A percentile compares a stretch with the other conserved stretches of the same genome.
Evolutionary conservation across 2,797 vertebrate genomes (phyloP).

Genomic region (Sebastes steindachneri): DNA sequence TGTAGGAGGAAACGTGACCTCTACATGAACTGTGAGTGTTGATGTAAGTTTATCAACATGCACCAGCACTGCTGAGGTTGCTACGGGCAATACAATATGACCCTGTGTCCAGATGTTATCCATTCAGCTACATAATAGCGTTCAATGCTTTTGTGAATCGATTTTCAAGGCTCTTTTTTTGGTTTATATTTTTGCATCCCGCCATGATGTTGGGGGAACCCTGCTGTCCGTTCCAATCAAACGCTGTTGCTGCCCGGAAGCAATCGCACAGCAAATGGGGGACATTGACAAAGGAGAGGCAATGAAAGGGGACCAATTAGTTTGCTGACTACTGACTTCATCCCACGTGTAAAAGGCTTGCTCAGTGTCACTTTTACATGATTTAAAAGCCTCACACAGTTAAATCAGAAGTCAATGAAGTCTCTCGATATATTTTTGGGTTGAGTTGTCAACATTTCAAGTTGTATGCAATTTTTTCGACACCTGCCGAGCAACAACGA

Average conservation of each 20-base stretch:
- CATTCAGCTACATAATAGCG: slow-evolving; percentile 37
- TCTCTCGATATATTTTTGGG: slow-evolving; percentile 89
- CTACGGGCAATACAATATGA: slow-evolving; percentile 81
- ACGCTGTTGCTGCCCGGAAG: slow-evolving; percentile 84
- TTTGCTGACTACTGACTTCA: slow-evolving; percentile 86
- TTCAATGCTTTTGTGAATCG: slow-evolving; percentile 48
- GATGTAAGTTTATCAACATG: slow-evolving; percentile 88
- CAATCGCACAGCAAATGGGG: slow-evolving; percentile 84
- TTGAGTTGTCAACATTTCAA: slow-evolving; percentile 89
- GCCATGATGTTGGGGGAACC: slow-evolving; percentile 40
- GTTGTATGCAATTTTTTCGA: slow-evolving; percentile 36
- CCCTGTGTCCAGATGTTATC: slow-evolving; percentile 64
- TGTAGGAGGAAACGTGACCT: slow-evolving; percentile 78
- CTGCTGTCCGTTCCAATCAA: slow-evolving; percentile 70
- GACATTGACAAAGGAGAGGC: slow-evolving; percentile 81
- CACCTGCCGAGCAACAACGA: slow-evolving; percentile 52
- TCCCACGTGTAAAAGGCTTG: slow-evolving; percentile 83
- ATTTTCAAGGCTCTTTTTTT: slow-evolving; percentile 48
- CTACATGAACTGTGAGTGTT: slow-evolving; percentile 86
- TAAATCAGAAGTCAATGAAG: slow-evolving; percentile 89
- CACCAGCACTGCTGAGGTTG: slow-evolving; percentile 85
- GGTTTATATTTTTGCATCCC: slow-evolving; percentile 62
- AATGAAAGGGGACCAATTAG: slow-evolving; percentile 79
- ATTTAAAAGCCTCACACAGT: slow-evolving; percentile 86
- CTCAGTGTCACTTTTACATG: slow-evolving; percentile 85